Conservation (phyloP, 1,140 invertebrate genomes). For the Subanguina moxae region DNA sequence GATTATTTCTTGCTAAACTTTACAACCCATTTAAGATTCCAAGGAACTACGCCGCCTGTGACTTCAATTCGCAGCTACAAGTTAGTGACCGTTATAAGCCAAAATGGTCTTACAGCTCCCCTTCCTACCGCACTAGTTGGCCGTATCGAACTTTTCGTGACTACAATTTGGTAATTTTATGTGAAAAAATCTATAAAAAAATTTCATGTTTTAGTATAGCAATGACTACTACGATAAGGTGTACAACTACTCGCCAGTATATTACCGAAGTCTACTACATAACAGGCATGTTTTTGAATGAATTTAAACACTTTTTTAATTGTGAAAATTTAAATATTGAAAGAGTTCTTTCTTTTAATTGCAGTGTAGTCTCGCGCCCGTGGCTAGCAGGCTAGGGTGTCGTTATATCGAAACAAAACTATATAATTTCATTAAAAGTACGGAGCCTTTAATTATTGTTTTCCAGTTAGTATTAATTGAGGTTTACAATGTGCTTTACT, state of each 20-base stretch:
- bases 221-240: neutral
- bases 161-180: neutral
- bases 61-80: constrained; percentile 4
- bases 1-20: too few species aligned
- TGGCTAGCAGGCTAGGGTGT: neutral
- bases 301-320: neutral
- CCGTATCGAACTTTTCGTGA: neutral
- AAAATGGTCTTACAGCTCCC: neutral
- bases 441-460: too few species aligned
- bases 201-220: neutral
- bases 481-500: too few species aligned
- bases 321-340: neutral
- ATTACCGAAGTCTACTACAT: neutral
- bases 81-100: neutral
- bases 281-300: neutral
- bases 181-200: neutral
- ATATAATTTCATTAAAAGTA: too few species aligned
- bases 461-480: too few species aligned
- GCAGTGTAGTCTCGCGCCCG: neutral
- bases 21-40: constrained; percentile 5
- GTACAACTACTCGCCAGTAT: neutral
- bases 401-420: too few species aligned
- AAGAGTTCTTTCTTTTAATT: neutral
- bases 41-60: neutral
- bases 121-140: neutral